phyloP scores from a whole-genome alignment of 2,113 vertebrate genomes.

The Oxygymnocypris stewartii region DNA sequence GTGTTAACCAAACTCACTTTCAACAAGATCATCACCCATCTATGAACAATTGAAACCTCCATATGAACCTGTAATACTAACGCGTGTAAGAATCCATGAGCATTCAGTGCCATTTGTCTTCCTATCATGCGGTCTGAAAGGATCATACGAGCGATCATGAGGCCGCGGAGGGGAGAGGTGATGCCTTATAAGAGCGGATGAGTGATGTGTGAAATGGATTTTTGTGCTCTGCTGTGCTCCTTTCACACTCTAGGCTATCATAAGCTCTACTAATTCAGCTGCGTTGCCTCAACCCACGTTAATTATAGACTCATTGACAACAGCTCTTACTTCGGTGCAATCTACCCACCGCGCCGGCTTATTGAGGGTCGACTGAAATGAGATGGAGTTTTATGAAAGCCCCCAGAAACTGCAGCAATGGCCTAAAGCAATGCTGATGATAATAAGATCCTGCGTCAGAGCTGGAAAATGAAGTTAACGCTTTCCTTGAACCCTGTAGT shows the following conservation, averaged over 20 bases:
- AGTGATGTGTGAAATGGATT: conserved; percentile 51
- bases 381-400: conserved; percentile 41
- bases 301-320: conserved; percentile 53
- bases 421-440: conserved; percentile 36
- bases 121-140: conserved; percentile 14
- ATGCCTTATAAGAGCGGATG: conserved; percentile 44
- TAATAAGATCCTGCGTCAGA: conserved; percentile 30
- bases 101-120: not conserved
- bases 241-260: conserved; percentile 54
- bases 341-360: conserved; percentile 22
- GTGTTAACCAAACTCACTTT: conserved; percentile 12
- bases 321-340: conserved; percentile 47
- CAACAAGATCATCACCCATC: not conserved
- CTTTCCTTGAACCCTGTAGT: conserved; percentile 24
- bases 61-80: conserved; percentile 16
- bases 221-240: conserved; percentile 50
- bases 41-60: conserved; percentile 13
- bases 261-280: conserved; percentile 54
- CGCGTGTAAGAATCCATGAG: not conserved
- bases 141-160: conserved; percentile 15
- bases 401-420: conserved; percentile 10
- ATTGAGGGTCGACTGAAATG: conserved; percentile 44
- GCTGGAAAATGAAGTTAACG: conserved; percentile 17
- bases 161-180: conserved; percentile 22
- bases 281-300: conserved; percentile 44